These are phyloP conservation scores for Corapipo altera DNA, from an alignment of 2,113 vertebrate genomes.

Conservation along the genomic window DNA sequence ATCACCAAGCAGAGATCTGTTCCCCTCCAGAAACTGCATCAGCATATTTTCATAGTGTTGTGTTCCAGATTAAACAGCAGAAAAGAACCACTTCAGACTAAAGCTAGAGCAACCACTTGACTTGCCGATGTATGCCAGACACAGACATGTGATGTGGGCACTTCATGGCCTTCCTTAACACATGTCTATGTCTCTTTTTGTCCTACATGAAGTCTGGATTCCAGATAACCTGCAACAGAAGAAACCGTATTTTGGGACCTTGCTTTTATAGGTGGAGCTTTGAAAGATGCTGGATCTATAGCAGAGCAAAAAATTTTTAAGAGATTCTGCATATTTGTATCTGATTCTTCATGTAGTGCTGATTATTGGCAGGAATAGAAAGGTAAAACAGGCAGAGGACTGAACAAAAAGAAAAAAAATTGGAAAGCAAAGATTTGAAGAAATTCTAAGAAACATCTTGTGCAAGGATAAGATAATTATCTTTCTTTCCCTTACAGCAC, in stretches of 20 bases:
- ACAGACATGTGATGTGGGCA: neutral
- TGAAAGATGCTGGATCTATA: neutral
- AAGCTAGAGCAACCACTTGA: neutral
- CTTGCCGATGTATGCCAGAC: neutral
- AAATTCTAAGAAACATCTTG: neutral
- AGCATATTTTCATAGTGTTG: neutral
- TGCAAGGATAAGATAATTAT: neutral
- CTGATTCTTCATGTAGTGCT: neutral
- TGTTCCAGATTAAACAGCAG: neutral
- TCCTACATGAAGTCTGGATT: neutral
- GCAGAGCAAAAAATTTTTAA: neutral
- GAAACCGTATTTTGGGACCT: neutral
- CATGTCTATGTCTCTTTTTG: fast-evolving
- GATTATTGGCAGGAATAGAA: neutral
- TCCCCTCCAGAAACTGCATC: neutral
- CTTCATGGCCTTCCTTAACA: neutral
- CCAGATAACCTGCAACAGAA: neutral
- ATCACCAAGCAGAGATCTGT: neutral
- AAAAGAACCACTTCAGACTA: neutral
- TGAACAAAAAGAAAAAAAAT: neutral
- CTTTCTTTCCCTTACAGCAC: neutral
- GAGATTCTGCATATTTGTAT: neutral
- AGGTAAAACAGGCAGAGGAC: neutral
- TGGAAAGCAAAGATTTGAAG: neutral
- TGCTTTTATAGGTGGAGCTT: neutral